These are phyloP conservation scores for Tenthredo livida DNA, from an alignment of 2,888 invertebrate species.

Conservation along the genomic window DNA sequence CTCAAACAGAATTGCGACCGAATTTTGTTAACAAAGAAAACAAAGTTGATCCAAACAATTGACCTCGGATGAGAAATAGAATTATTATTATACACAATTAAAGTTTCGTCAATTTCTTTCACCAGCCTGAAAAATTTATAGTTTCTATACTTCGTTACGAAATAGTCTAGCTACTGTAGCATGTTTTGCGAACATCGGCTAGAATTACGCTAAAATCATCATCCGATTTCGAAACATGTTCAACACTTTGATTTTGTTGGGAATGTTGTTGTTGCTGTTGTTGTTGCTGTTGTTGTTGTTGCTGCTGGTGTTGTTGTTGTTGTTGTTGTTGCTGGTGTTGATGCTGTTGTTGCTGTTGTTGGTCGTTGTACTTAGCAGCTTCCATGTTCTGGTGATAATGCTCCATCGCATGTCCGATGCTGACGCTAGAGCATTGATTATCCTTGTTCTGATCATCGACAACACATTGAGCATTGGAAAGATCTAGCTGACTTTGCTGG, in stretches of 20 bases:
- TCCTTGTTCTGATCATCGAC: constrained; percentile 71
- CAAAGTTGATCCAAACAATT: not conserved
- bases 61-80: not conserved
- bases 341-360: constrained; percentile 67
- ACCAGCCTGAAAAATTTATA: constrained; percentile 33
- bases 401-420: constrained; percentile 72
- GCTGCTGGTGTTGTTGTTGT: constrained; percentile 63
- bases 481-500: constrained; percentile 73
- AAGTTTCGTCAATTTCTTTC: not conserved
- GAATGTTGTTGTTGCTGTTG: constrained; percentile 63
- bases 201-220: constrained; percentile 94
- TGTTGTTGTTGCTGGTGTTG: constrained; percentile 67
- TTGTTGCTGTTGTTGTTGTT: constrained; percentile 68
- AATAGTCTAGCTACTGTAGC: constrained; percentile 84
- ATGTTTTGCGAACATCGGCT: constrained; percentile 93
- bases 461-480: constrained; percentile 73
- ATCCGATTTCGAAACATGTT: constrained; percentile 84
- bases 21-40: not conserved
- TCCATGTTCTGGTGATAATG: constrained; percentile 75
- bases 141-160: not conserved
- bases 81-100: constrained; percentile 2
- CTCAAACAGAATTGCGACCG: not conserved
- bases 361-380: constrained; percentile 73
- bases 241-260: constrained; percentile 68
- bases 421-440: constrained; percentile 69